phyloP scores from a whole-genome alignment of 1,140 invertebrate genomes.

The Dendrolimus punctatus region DNA sequence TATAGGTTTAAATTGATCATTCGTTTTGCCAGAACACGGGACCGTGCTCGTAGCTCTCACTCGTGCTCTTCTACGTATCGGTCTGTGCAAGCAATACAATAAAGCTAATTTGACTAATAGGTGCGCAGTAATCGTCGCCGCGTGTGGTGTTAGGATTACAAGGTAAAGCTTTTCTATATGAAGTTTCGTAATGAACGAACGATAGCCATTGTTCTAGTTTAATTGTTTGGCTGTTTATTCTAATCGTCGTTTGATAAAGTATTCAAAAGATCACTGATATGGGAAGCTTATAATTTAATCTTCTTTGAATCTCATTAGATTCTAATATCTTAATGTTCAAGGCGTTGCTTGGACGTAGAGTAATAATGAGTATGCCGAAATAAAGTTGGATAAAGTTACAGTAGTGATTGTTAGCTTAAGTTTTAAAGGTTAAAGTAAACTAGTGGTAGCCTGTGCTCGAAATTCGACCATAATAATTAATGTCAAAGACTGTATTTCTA shows the following conservation, averaged over 20 bases:
- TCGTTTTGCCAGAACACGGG: too few species aligned
- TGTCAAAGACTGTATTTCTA: too few species aligned
- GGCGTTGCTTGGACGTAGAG: background rate
- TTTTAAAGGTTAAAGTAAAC: too few species aligned
- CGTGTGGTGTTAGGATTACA: conserved; percentile 68
- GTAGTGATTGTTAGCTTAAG: too few species aligned
- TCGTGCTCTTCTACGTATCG: background rate
- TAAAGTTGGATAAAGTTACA: too few species aligned
- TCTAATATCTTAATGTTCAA: conserved; percentile 24
- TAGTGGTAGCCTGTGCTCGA: too few species aligned
- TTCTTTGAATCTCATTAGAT: conserved; percentile 31
- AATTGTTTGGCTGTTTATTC: conserved; percentile 41
- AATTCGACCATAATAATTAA: too few species aligned
- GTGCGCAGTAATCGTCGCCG: conserved; percentile 66
- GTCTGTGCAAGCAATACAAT: conserved; percentile 60
- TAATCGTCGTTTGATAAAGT: background rate
- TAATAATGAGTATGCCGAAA: too few species aligned
- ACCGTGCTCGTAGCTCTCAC: too few species aligned
- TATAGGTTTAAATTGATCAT: too few species aligned
- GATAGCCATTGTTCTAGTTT: conserved; percentile 24
- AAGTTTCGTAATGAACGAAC: conserved; percentile 43
- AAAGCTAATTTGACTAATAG: conserved; percentile 71
- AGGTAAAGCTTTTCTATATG: conserved; percentile 21
- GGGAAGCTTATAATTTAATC: background rate
- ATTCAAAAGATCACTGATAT: too few species aligned